These are phyloP conservation scores for Australoheros scitulus DNA, from an alignment of 2,113 vertebrate species.

Conservation along the genomic window DNA sequence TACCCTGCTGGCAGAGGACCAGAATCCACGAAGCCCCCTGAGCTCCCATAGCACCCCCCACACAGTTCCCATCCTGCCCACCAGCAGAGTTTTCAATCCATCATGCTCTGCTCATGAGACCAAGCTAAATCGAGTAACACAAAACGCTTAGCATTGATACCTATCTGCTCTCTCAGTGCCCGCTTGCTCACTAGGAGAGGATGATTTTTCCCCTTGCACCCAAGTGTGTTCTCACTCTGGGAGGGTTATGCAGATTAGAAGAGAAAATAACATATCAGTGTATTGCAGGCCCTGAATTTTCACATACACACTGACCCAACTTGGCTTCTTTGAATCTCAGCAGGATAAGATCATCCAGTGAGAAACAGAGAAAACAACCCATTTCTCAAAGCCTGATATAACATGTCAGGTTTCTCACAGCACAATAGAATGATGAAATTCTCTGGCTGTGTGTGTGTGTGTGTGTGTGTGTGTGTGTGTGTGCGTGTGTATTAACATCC, in stretches of 20 bases:
- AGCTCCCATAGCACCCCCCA: constrained; percentile 47
- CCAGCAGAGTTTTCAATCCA: constrained; percentile 44
- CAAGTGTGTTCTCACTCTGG: constrained; percentile 1
- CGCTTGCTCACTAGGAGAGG: constrained; percentile 11
- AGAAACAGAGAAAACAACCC: constrained; percentile 63
- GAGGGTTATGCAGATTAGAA: constrained; percentile 25
- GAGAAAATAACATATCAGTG: constrained; percentile 13
- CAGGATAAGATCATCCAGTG: constrained; percentile 65
- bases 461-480: background rate
- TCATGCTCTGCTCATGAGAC: constrained; percentile 32
- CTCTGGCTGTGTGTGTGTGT: background rate
- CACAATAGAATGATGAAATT: constrained; percentile 68
- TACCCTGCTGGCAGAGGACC: constrained; percentile 58
- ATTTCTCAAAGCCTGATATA: constrained; percentile 55
- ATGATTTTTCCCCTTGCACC: constrained; percentile 5
- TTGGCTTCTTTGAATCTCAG: constrained; percentile 58
- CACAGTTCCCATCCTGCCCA: constrained; percentile 54
- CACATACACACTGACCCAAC: constrained; percentile 32
- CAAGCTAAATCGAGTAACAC: constrained; percentile 17
- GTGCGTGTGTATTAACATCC: too few relatives aligned
- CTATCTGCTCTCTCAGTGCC: constrained; percentile 23
- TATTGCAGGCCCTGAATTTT: constrained; percentile 9
- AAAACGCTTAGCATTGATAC: constrained; percentile 35
- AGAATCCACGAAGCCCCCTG: constrained; percentile 38
- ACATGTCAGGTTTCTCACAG: constrained; percentile 56